Conservation (phyloP, 2,113 vertebrate species). For the Oryzias celebensis region DNA sequence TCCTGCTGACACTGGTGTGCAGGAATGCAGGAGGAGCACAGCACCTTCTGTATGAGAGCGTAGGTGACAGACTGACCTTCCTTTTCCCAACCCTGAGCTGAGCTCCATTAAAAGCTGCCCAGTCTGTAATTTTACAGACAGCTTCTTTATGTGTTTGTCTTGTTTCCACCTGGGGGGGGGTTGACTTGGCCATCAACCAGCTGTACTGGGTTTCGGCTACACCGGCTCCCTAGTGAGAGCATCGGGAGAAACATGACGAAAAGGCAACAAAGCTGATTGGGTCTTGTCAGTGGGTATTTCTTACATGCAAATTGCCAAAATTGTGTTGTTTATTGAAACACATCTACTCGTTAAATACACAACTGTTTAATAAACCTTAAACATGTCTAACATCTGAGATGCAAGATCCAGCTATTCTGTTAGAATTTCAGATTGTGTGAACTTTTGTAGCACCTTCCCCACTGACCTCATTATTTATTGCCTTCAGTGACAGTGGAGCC, state of each 20-base stretch:
- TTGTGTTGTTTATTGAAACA: no score
- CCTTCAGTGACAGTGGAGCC: conserved; percentile 42
- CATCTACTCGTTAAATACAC: no score
- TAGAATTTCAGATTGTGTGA: conserved; percentile 4
- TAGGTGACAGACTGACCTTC: conserved; percentile 65
- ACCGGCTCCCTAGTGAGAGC: conserved; percentile 13
- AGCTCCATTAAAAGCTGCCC: conserved; percentile 73
- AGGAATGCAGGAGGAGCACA: conserved; percentile 62
- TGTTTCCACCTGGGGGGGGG: conserved; percentile 57
- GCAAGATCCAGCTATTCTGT: conserved; percentile 3
- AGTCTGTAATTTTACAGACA: conserved; percentile 77
- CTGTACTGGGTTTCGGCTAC: conserved; percentile 50
- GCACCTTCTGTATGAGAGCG: conserved; percentile 22
- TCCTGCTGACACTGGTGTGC: conserved; percentile 49
- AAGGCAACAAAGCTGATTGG: conserved; percentile 13
- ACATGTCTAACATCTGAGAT: background rate
- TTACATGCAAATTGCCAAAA: background rate
- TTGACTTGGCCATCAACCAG: conserved; percentile 44
- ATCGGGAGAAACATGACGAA: conserved; percentile 17
- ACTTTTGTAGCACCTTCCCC: conserved; percentile 2
- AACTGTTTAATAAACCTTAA: background rate
- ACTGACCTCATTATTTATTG: conserved; percentile 37
- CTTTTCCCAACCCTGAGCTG: conserved; percentile 70
- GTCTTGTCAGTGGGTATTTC: conserved; percentile 6
- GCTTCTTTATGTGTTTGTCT: conserved; percentile 72